A percentile compares a stretch with the other conserved stretches of the same genome.
Conservation (phyloP, 2,888 invertebrate genomes). For the Malachius bipustulatus region DNA sequence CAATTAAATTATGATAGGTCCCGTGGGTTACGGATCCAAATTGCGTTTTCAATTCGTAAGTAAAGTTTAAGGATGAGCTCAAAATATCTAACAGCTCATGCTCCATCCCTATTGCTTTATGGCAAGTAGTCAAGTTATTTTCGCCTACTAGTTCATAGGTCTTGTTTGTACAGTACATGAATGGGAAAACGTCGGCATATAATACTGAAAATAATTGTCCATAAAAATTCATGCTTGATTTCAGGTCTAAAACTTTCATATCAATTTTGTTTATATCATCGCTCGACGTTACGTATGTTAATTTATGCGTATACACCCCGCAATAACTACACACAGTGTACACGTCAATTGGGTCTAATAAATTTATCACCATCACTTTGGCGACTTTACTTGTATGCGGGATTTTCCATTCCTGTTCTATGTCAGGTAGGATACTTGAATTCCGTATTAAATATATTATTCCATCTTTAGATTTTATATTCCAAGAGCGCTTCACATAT, state of each 20-base stretch:
- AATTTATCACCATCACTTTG: not conserved
- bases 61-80: slow-evolving; percentile 19
- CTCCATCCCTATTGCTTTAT: slow-evolving; percentile 17
- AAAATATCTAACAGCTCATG: slow-evolving; percentile 14
- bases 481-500: not conserved
- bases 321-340: not conserved
- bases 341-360: not conserved
- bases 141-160: not conserved
- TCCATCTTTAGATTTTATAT: not conserved
- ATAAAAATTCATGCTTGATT: slow-evolving; percentile 15
- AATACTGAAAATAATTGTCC: slow-evolving; percentile 16
- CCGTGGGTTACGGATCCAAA: no score
- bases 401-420: no score
- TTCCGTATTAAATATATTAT: not conserved
- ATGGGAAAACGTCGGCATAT: slow-evolving; percentile 18
- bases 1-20: slow-evolving; percentile 14
- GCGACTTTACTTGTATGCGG: not conserved
- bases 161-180: slow-evolving; percentile 14
- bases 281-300: no score
- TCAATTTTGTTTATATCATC: no score
- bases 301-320: not conserved
- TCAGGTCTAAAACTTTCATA: no score
- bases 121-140: slow-evolving; percentile 13
- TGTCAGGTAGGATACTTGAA: not conserved
- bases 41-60: slow-evolving; percentile 15